A percentile compares a stretch with the other conserved stretches of the same genome.
phyloP scores from a whole-genome alignment of 2,888 invertebrate genomes.

The Bombylius major region DNA sequence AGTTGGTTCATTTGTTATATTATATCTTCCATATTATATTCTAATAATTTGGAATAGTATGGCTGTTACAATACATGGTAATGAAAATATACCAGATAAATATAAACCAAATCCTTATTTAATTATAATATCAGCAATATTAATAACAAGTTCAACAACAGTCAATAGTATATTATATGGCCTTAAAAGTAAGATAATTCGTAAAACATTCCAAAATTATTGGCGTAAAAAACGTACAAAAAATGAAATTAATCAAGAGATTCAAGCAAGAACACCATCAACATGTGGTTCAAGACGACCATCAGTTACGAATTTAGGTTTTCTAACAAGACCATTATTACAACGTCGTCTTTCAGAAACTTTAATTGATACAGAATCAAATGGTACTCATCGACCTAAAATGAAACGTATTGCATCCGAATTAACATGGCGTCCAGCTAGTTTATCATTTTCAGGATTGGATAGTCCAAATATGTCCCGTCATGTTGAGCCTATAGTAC shows the following conservation, averaged over 20 bases:
- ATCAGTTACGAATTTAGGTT: slow-evolving; percentile 47
- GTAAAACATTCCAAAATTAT: slow-evolving; percentile 62
- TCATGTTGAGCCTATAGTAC: slow-evolving; percentile 39
- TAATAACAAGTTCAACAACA: slow-evolving; percentile 46
- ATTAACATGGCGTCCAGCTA: slow-evolving; percentile 40
- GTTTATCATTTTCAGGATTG: slow-evolving; percentile 21
- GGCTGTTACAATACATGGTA: slow-evolving; percentile 24
- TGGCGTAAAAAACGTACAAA: slow-evolving; percentile 66
- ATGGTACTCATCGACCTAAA: slow-evolving; percentile 16
- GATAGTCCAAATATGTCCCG: slow-evolving; percentile 18
- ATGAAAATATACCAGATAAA: slow-evolving; percentile 13
- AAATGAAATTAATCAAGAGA: slow-evolving; percentile 66
- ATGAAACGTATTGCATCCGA: slow-evolving; percentile 41
- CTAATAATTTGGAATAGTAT: slow-evolving; percentile 54
- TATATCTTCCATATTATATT: slow-evolving; percentile 64
- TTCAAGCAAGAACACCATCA: slow-evolving; percentile 67
- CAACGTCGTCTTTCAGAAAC: slow-evolving; percentile 46
- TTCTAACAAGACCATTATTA: slow-evolving; percentile 40
- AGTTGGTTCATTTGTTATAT: slow-evolving; percentile 54
- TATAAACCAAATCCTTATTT: slow-evolving; percentile 12
- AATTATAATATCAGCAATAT: slow-evolving; percentile 9
- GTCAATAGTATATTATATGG: slow-evolving; percentile 69
- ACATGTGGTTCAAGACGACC: slow-evolving; percentile 63
- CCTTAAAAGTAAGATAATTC: slow-evolving; percentile 55
- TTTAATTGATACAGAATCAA: slow-evolving; percentile 36